phyloP scores from a whole-genome alignment of 2,113 vertebrate genomes.

The Neolamprologus brichardi region DNA sequence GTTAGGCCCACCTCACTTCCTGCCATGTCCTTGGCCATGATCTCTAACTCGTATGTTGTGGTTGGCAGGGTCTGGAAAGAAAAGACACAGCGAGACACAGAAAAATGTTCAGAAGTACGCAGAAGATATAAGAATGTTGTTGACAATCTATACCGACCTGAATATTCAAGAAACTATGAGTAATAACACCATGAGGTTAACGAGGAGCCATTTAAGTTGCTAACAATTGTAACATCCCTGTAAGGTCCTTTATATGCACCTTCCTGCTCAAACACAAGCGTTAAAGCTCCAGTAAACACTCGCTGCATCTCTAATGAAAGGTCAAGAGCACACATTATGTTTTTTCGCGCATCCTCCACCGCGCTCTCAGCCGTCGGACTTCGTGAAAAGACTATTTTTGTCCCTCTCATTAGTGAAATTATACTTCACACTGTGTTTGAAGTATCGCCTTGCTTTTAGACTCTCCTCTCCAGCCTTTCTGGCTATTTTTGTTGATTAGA shows the following conservation, averaged over 20 bases:
- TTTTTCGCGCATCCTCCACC: background rate
- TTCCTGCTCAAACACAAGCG: background rate
- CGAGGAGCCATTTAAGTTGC: background rate
- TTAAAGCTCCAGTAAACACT: background rate
- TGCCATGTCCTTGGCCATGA: slow-evolving; percentile 95
- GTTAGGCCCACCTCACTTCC: slow-evolving; percentile 91
- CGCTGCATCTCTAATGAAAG: background rate
- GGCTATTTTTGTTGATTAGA: background rate
- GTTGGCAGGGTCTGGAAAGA: slow-evolving; percentile 84
- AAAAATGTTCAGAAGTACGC: background rate
- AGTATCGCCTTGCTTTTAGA: background rate
- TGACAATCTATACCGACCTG: background rate
- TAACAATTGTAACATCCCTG: background rate
- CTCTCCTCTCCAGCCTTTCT: background rate
- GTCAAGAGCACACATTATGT: background rate
- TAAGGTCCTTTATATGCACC: background rate
- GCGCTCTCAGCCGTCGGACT: background rate
- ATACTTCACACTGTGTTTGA: background rate
- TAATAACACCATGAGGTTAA: background rate
- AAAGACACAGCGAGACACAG: background rate
- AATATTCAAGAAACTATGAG: background rate
- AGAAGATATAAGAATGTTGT: background rate
- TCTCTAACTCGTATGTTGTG: slow-evolving; percentile 88
- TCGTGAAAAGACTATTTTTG: background rate
- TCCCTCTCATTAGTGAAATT: background rate